Base-by-base conservation (phyloP, 2,888 invertebrate species). In the Bellardia pandia region DNA sequence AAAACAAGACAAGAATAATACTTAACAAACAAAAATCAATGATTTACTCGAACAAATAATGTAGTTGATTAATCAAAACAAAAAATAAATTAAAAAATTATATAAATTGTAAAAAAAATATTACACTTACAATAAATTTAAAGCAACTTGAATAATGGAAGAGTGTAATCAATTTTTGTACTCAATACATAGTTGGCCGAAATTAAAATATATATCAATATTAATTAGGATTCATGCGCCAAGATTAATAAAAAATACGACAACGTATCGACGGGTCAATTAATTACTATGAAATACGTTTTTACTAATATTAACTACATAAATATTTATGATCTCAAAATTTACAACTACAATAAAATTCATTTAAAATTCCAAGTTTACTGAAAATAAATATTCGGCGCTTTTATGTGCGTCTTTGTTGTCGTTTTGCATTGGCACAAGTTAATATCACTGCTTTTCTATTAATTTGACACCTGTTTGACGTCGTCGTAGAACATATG, bases 41-140 rank as follows among this genome's bases (percentile, higher is more conserved):
- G 76, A 86, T 84, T 84, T 84, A 84, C 72, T 77, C 60, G 9
- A 23, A 81, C 72, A 68, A 72, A 75, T 66, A 75, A 82, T 48
- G 81, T 76, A 86, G 82, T 82, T 72, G 68, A 82, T 72, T 82
- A 86, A 82, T 81, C 66, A 85, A 69, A 80, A 85, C 23, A 56
- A 69, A 78, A 74, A 69, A 78, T 48, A 66, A 75, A 79, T 62
- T 76, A 48, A 62, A 84, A 76, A 74, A 66, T 60, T 72, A 81
- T 74, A 69, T 84, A 87, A 80, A 87, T 48, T 68, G 60, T 42
- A 79, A 69, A 71, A 72, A 66, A 62, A 40, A 45, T 14, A 72
- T 71, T 68, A 14, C 6, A 51, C 14, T 37, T 69, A 33, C 48
- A 58, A 30, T 60, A 23, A 23, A 45, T n/a, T 45, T 40, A 33